Base-by-base conservation (phyloP, 2,888 invertebrate species). In the Latrodectus hesperus region DNA sequence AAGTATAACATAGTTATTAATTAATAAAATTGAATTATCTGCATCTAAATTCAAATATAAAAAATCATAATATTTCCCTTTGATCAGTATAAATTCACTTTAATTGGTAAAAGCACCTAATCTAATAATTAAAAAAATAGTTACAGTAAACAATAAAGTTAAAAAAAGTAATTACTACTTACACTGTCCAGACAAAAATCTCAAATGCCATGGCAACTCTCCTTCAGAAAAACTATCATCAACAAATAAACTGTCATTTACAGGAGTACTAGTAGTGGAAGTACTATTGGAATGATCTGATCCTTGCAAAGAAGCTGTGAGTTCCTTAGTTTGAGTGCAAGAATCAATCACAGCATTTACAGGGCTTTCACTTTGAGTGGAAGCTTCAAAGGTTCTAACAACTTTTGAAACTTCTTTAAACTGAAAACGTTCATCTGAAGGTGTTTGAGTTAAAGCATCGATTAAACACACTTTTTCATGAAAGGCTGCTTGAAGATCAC, bases 191-290 rank as follows among this genome's bases (percentile, higher is more conserved):
- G 80, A 76, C 1, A 85, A 52, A 10, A 86, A 52, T 9, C 76
- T 71, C 72, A 86, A 77, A 67, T 86, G 75, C 60, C 80, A 86
- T 9, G 80, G 86, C 14, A 84, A 52, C 55, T 86, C 86, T n/a
- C 86, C 86, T 51, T 86, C 86, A 8, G 86, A 86, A 9, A 86
- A 53, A 55, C 76, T 72, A 38, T 86, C 86, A 72, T 86, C 86
- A 38, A 86, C 55, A 76, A 81, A 86, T n/a, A 80, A 70, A 14
- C 75, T 85, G 26, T 85, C 85, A 71, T 81, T 86, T 2, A 81
- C 81, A n/a, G 86, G 86, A 49, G 86, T 86, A 38, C 70, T 77
- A 8, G 86, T 81, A 52, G 71, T 60, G 16, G 86, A 86, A 1
- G 80, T 70, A 12, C 68, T 75, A 9, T 73, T 68, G 9, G 85